Evolutionary conservation across 1,140 invertebrate species (phyloP).

Genomic region (Pseudoatta argentina): DNA sequence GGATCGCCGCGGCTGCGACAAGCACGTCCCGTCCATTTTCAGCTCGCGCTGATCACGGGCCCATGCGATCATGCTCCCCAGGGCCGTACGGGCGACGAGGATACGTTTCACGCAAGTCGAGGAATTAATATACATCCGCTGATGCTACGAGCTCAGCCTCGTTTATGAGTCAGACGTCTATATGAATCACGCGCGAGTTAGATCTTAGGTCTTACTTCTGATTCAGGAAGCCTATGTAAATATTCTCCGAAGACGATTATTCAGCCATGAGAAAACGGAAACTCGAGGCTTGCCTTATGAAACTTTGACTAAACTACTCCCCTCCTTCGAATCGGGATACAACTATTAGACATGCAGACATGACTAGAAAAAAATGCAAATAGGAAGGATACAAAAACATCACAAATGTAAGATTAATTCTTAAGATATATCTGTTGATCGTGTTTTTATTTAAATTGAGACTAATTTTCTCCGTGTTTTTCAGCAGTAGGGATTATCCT

Average conservation of each 20-base stretch:
- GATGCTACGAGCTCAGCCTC: not conserved
- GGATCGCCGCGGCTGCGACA: not conserved
- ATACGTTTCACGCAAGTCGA: not conserved
- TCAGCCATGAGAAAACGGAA: not conserved
- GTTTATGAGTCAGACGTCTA: slow-evolving; percentile 17
- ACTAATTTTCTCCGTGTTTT: not conserved
- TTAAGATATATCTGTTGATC: not conserved
- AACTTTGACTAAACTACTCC: not conserved
- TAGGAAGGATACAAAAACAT: not conserved
- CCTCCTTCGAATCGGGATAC: not conserved
- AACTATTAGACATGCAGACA: not conserved
- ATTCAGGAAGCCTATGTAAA: not conserved
- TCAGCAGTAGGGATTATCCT: not conserved
- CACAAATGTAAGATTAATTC: not conserved
- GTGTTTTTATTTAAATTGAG: not conserved
- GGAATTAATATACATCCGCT: not conserved
- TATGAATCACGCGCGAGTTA: slow-evolving; percentile 16
- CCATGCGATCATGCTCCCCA: not conserved
- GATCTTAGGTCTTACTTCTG: slow-evolving; percentile 2
- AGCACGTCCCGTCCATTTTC: slow-evolving; percentile 58
- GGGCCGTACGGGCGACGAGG: not conserved
- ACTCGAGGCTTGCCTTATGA: not conserved
- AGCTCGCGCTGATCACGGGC: slow-evolving; percentile 20
- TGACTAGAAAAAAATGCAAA: not conserved
- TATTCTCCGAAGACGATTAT: not conserved